Evolutionary conservation across 1,140 invertebrate genomes (phyloP), one percentile per base, ranked within the genome.

Genomic region (Drosophila persimilis): DNA sequence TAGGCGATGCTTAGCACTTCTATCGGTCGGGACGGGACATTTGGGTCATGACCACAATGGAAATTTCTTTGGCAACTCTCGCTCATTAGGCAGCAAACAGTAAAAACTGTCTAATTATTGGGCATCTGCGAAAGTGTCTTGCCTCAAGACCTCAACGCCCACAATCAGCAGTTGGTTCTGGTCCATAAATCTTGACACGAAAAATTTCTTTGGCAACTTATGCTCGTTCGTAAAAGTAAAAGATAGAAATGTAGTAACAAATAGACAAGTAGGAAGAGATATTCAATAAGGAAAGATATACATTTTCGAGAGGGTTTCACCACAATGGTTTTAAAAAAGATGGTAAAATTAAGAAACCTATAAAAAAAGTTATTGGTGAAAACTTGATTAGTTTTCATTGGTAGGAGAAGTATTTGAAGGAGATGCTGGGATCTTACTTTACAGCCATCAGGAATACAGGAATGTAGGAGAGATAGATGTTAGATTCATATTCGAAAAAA

Each of bases 31-130:
- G 24, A 24, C 24, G 44, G 55, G 61, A 79, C 78, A 86, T 88
- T 69, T 86, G 57, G 83, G 83, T 86, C 83, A 86, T 69, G 72
- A 83, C 79, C 43, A 67, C 78, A 76, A 89, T 54, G 71, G 75
- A 83, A 76, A 86, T 80, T 74, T 74, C 53, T 64, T 50, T 59
- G 59, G 54, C 51, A 62, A 60, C 31, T 64, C 69, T 65, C 46
- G 24, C 57, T 70, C 73, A 81, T 74, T 83, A 77, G 60, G 48
- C 60, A 24, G 24, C 39, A 55, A 80, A 20, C 46, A 62, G 61
- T 64, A 67, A 86, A 88, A 83, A 73, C 35, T 76, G 26, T 73
- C 74, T 86, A 83, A 88, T 83, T 83, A 58, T 79, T 72, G 62
- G 55, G 50, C 35, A 13, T 15, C 44, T 46, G 58, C 43, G 61